Evolutionary conservation across 2,113 vertebrate species (phyloP), one percentile per base, ranked within the genome.

Genomic region (Corythornis madagascariensis): DNA sequence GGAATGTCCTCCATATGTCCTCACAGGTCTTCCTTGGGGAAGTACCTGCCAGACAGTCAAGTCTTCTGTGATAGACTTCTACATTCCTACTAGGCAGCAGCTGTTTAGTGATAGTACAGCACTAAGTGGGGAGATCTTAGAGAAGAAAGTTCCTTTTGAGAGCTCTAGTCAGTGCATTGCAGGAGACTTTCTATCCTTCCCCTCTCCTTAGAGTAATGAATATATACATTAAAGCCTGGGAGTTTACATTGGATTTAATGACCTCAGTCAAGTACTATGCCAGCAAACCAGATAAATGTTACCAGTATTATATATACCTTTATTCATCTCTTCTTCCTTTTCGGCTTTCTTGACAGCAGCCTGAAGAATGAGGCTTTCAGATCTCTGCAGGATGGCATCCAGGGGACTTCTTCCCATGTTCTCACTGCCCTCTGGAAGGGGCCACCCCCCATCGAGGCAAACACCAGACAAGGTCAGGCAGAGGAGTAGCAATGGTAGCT

Each of bases 291-390:
- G 42, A 33, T 22, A 26, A 22, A 13, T 42, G 20, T 50, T 18
- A 17, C 16, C 53, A 83, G n/a, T 45, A 22, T 70, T 56, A 79
- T 38, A 90, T 92, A 57, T 97, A 99, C 98, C 98, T 95, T 96
- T 95, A 89, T 94, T 94, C 28, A 83, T 95, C 50, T 98, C 97
- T 38, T 97, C 96, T 48, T 91, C 90, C 60, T 98, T 98, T 88
- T 98, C 97, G 60, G 97, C 93, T 74, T 98, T 98, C 75, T 96
- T 97, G 57, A 98, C 96, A 40, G 98, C 93, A 73, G 98, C 98
- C 19, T 96, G 97, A 47, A 99, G 76, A 76, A 98, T 85, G 28
- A 98, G 92, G 47, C 83, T 98, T 82, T 98, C 97, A 13, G 98
- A 97, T 96, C 95, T 97, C 96, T 98, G 97, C 40, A 98, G 93